Conservation (phyloP, 2,888 invertebrate species). For the Spilarctia lutea region DNA sequence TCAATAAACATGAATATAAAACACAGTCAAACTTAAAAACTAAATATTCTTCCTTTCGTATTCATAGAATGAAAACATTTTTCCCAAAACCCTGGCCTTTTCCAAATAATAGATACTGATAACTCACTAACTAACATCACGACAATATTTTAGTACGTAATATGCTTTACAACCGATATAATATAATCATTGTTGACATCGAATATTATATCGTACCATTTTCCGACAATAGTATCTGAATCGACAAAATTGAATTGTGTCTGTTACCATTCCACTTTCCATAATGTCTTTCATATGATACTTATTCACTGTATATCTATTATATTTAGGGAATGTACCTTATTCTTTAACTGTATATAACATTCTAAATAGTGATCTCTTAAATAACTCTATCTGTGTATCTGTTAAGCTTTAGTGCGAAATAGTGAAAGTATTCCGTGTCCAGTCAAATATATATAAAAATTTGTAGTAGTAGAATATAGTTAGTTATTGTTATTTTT, state of each 20-base stretch:
- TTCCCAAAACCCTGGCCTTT: neutral
- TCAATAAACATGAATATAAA: neutral
- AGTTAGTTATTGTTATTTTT: too few species aligned
- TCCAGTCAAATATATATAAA: too few species aligned
- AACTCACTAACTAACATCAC: too few species aligned
- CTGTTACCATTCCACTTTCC: neutral
- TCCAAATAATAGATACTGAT: neutral
- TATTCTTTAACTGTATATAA: neutral
- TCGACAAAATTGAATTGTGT: neutral
- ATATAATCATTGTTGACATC: slow-evolving; percentile 5
- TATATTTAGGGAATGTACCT: neutral
- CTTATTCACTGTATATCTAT: neutral
- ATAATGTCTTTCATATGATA: neutral
- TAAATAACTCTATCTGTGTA: neutral
- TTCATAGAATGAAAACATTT: too few species aligned
- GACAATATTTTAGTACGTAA: neutral
- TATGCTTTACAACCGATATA: neutral
- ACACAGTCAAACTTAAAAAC: neutral
- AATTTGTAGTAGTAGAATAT: too few species aligned
- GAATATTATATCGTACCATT: neutral
- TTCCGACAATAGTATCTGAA: slow-evolving; percentile 7
- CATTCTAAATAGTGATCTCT: neutral
- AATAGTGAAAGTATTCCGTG: too few species aligned
- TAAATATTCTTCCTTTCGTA: too few species aligned
- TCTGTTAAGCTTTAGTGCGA: too few species aligned